Conservation (phyloP, 2,113 vertebrate species). For the Gnathonemus longibarbis region DNA sequence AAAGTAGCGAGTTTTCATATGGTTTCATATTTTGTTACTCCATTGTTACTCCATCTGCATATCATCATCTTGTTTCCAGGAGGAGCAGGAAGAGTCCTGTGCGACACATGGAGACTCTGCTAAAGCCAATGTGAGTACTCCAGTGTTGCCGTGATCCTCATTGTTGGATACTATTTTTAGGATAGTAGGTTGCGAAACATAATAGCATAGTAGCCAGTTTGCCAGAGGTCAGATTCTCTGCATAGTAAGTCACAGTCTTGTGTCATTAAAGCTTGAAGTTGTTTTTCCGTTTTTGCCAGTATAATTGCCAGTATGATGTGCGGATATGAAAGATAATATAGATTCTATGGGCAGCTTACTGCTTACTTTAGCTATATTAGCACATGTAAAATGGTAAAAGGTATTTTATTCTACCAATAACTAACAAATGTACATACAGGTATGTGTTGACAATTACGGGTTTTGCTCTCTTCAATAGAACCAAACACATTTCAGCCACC, state of each 20-base stretch:
- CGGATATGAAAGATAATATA: background rate
- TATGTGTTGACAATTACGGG: background rate
- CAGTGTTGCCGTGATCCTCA: background rate
- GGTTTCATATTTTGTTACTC: too few species aligned
- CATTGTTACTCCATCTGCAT: too few species aligned
- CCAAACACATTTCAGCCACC: background rate
- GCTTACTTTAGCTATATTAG: background rate
- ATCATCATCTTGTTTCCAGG: conserved; percentile 37
- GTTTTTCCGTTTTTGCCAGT: background rate
- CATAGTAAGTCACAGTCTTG: background rate
- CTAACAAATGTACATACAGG: background rate
- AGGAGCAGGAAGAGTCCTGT: conserved; percentile 44
- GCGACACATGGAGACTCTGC: conserved; percentile 54
- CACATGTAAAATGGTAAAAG: background rate
- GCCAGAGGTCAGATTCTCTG: background rate
- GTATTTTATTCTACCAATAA: background rate
- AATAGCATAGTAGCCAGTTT: background rate
- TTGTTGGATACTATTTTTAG: background rate
- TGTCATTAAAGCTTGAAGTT: background rate
- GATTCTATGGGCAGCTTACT: background rate
- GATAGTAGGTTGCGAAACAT: background rate
- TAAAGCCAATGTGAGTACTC: conserved; percentile 62
- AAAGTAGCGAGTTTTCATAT: too few species aligned
- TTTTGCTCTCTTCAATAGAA: background rate
- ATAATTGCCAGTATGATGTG: background rate